Base-by-base conservation (phyloP, 2,888 invertebrate genomes). In the Octonoba sinensis region DNA sequence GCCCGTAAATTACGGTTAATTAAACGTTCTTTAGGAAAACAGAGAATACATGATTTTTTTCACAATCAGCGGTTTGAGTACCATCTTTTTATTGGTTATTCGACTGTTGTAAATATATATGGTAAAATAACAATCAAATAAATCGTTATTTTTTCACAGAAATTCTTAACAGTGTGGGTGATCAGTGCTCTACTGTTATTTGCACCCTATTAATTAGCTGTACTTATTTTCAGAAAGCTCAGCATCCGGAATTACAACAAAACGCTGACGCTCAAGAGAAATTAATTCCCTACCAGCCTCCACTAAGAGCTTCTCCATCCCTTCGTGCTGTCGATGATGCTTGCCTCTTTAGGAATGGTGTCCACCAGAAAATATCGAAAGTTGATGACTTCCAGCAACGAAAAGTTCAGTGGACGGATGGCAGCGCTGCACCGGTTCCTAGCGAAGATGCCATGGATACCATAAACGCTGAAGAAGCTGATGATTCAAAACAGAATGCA, bases 381-480 rank as follows among this genome's bases (percentile, higher is more conserved):
- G 11, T n/a, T 49, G 66, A 60, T 18, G 72, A 72, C 12, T 24
- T 13, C 12, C 64, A 65, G 6, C 74, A 56, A 12, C 67, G 81
- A 18, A 54, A 65, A 15, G 81, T 82, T 18, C 81, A 82, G 27
- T 82, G 74, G 74, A 70, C 81, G n/a, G 74, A 82, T 22, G 74
- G 46, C n/a, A 27, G 64, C 16, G 20, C 24, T 47, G 15, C 69
- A n/a, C 69, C 36, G n/a, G 66, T 3, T 51, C 59, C 27, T 59
- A 60, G 59, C 6, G 62, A 62, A 20, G 56, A 54, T 54, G 49
- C 64, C 24, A 82, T 70, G 81, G 74, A 75, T 20, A 59, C 62
- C 22, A 59, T 70, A 74, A 66, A 66, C 8, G 13, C 49, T 27
- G 44, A 27, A 16, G 22, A 18, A 11, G 64, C 62, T 11, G 54